Evolutionary conservation across 2,888 invertebrate species (phyloP), one percentile per base, ranked within the genome.

Genomic region (Lasioglossum leucozonium): DNA sequence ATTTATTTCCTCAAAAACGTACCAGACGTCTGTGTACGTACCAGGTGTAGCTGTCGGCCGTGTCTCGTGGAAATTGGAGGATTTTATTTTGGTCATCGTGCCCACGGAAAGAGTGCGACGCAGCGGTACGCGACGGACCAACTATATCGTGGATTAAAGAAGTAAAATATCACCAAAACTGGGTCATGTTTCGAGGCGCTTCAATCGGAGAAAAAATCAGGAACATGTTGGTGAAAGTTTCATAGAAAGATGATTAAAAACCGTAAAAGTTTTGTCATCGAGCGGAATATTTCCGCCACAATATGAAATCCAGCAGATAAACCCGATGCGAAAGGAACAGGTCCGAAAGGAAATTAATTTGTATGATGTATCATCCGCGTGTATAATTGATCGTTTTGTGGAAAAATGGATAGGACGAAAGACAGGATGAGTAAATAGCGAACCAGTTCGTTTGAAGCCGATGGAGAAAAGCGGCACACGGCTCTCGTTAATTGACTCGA

Each of bases 401-500:
- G 65, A 34, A 8, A 37, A 67, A 67, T 22, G 22, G 34, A 22
- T 10, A 37, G 10, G 30, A 10, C 65, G 1, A 67, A 10, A 37
- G 34, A 67, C 65, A 67, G 16, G 10, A 13, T n/a, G 18, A n/a
- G 37, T 18, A n/a, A 34, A 30, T 18, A 37, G 11, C 26, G 44
- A 42, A 18, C 37, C 37, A 26, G n/a, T 22, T 16, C 47, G 42
- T 71, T 75, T 34, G 51, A 40, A 8, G 16, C 16, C 8, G 37
- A 37, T 13, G 37, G 30, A 26, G n/a, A n/a, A n/a, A 62, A 44
- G 30, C 58, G 18, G 58, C 13, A 30, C 47, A 65, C 42, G 47
- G 37, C 47, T 30, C 69, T 47, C 79, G 76, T 83, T 82, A 85
- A 85, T 75, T 72, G 69, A 82, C 79, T 72, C 86, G 72, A 78